Base-by-base conservation (phyloP, 2,113 vertebrate genomes). In the Pachycephala philippinensis region DNA sequence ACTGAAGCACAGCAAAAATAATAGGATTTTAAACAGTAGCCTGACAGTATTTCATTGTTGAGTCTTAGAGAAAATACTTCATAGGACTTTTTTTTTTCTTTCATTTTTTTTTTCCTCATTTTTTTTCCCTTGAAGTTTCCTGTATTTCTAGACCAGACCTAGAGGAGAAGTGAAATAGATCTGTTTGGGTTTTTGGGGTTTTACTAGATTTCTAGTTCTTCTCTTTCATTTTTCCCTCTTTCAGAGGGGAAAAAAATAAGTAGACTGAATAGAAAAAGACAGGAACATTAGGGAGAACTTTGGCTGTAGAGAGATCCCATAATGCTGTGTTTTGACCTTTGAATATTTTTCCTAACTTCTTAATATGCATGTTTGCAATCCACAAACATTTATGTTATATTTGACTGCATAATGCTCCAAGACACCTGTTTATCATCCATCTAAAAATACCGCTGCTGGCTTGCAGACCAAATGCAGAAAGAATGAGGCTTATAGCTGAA, bases 1-100 rank as follows among this genome's bases (percentile, higher is more conserved):
- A 84, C 86, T 93, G 91, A 92, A 95, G 86, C 93, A 87, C 80
- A 54, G 56, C 64, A 93, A 84, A 94, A 93, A 84, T 90, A 95
- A 93, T 93, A 74, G 89, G 71, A 95, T 95, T 90, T 95, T 86
- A 81, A 93, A 86, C 72, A 92, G 79, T 77, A 88, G 33, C 35
- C 64, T 84, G 71, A 74, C 40, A 57, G 54, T 84, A 80, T 95
- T 95, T 86, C 59, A 70, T 13, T 87, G 33, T 92, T 87, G 78
- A 78, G 69, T 74, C 68, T 81, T 78, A 77, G 19, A 77, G 39
- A 93, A 91, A 93, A 86, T 89, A 86, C 23, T 91, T 94, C 35
- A 35, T 13, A 15, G 30, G 28, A 24, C 4, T 31, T n/a, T 12
- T 15, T 44, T 11, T 40, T 45, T 53, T 19, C 1, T 5, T 26